These are phyloP conservation scores for Todiramphus chloris DNA, from an alignment of 2,113 vertebrate species.

Conservation along the genomic window DNA sequence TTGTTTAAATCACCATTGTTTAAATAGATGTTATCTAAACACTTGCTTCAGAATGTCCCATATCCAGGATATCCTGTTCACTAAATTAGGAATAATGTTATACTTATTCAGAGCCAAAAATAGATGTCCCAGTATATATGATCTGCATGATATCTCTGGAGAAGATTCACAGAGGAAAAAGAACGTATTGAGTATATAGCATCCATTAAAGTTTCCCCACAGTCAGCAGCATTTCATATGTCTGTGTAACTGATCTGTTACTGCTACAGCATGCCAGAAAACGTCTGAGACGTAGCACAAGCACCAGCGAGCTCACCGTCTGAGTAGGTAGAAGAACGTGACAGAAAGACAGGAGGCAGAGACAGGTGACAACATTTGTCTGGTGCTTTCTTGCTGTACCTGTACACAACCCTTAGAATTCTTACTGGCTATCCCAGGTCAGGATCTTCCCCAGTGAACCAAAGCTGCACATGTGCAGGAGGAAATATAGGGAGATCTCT, in stretches of 20 bases:
- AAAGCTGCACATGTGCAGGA: background rate
- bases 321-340: background rate
- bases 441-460: background rate
- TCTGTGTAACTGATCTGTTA: background rate
- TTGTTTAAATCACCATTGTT: conserved; percentile 36
- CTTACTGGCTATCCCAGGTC: background rate
- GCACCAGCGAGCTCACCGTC: background rate
- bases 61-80: conserved; percentile 41
- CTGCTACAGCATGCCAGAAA: background rate
- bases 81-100: conserved; percentile 14
- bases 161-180: background rate
- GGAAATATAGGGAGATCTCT: background rate
- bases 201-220: background rate
- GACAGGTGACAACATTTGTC: background rate
- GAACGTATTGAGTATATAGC: background rate
- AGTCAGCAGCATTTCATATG: background rate
- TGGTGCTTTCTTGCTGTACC: background rate
- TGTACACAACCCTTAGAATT: background rate
- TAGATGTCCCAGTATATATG: background rate
- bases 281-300: rapidly evolving
- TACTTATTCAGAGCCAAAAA: conserved; percentile 24
- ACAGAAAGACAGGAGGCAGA: background rate
- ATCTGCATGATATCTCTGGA: background rate
- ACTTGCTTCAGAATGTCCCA: background rate
- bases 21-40: conserved; percentile 9